phyloP scores from a whole-genome alignment of 2,888 invertebrate species.

The Opisthograptis luteolata region DNA sequence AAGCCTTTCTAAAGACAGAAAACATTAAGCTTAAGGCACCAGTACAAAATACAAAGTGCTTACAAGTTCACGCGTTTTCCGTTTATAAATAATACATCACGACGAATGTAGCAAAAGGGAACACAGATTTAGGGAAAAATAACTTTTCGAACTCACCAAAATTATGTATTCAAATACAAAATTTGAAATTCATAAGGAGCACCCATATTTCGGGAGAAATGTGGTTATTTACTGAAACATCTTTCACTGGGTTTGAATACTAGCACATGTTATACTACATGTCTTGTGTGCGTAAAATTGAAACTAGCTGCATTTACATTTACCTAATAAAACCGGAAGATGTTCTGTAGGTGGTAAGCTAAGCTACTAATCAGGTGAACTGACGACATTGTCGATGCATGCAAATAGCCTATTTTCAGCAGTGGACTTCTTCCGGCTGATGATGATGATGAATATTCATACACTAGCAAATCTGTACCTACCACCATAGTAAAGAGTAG shows the following conservation, averaged over 20 bases:
- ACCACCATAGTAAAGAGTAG: no score
- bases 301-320: no score
- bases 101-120: slow-evolving; percentile 37
- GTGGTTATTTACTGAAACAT: slow-evolving; percentile 50
- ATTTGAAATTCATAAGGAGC: slow-evolving; percentile 62
- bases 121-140: slow-evolving; percentile 53
- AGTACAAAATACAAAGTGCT: slow-evolving; percentile 28
- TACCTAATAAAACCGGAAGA: no score
- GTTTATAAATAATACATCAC: slow-evolving; percentile 48
- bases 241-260: slow-evolving; percentile 13
- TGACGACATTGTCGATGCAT: no score
- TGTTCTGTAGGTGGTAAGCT: no score
- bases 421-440: no score
- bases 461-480: no score
- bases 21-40: slow-evolving; percentile 28
- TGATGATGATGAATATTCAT: no score
- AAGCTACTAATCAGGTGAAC: no score
- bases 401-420: no score
- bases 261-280: no score
- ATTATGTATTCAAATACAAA: slow-evolving; percentile 62
- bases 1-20: slow-evolving; percentile 19
- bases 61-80: slow-evolving; percentile 39
- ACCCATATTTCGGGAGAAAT: slow-evolving; percentile 49
- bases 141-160: slow-evolving; percentile 55
- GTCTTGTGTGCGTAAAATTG: no score